Percentiles rank a stretch among this genome's conserved stretches.
Conservation (phyloP, 2,113 vertebrate species). For the Trochalopteron elliotii region DNA sequence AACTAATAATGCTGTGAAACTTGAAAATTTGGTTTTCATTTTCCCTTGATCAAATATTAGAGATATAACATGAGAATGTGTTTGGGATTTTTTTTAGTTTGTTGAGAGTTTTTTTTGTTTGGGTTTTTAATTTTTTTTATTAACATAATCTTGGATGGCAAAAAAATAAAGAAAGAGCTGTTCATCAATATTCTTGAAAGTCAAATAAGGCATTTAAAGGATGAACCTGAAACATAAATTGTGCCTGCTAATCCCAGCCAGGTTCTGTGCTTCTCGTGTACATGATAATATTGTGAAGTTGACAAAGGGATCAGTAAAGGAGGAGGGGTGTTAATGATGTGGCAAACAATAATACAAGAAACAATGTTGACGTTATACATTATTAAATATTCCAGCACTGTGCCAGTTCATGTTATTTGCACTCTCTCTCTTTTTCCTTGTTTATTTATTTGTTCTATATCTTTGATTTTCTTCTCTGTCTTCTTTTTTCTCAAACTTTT, state of each 20-base stretch:
- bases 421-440: neutral
- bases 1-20: neutral
- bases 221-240: neutral
- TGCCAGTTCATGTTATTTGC: neutral
- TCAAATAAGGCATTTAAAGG: neutral
- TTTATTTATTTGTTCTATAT: neutral
- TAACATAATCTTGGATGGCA: neutral
- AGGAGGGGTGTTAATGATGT: neutral
- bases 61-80: neutral
- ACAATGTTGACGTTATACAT: neutral
- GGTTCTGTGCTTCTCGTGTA: neutral
- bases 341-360: neutral
- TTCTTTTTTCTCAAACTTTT: neutral
- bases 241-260: neutral
- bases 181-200: neutral
- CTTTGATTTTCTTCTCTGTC: neutral
- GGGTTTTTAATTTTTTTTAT: neutral
- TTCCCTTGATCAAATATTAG: neutral
- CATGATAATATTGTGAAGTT: neutral
- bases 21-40: neutral
- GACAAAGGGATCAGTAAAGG: neutral
- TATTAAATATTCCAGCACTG: neutral
- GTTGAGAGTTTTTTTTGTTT: neutral
- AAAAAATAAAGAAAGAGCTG: neutral
- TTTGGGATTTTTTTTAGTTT: neutral